These are phyloP conservation scores for Diadema setosum DNA, from an alignment of 35 echinoderm and acorn worm species.

Conservation along the genomic window DNA sequence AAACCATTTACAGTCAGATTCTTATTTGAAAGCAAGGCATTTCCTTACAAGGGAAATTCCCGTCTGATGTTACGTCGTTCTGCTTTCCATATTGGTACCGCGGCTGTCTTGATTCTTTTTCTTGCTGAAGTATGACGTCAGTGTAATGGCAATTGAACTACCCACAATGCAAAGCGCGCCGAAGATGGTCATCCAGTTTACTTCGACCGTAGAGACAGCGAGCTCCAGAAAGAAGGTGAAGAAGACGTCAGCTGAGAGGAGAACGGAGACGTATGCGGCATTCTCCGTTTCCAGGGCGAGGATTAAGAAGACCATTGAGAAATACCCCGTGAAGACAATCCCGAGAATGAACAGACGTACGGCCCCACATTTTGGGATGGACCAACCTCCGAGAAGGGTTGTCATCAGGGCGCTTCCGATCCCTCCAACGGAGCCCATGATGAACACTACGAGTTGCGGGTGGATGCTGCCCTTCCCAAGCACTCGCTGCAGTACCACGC, in stretches of 20 bases:
- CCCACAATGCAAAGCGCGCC: too few species aligned
- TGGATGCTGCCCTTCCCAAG: not conserved
- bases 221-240: not conserved
- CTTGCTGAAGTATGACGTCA: too few species aligned
- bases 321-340: not conserved
- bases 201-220: not conserved
- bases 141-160: too few species aligned
- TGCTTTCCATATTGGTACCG: too few species aligned
- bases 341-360: not conserved
- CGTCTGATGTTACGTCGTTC: too few species aligned
- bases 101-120: too few species aligned
- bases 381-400: not conserved
- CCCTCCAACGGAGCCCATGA: not conserved
- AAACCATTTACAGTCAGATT: too few species aligned
- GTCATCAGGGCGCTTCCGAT: not conserved
- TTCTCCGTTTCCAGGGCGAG: not conserved
- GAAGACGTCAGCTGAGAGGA: not conserved
- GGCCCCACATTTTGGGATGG: not conserved
- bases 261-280: not conserved
- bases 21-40: too few species aligned
- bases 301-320: not conserved
- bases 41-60: too few species aligned
- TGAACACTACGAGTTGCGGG: not conserved
- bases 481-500: not conserved
- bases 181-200: too few species aligned